phyloP scores from a whole-genome alignment of 2,113 vertebrate species.

The Phaetusa simplex region DNA sequence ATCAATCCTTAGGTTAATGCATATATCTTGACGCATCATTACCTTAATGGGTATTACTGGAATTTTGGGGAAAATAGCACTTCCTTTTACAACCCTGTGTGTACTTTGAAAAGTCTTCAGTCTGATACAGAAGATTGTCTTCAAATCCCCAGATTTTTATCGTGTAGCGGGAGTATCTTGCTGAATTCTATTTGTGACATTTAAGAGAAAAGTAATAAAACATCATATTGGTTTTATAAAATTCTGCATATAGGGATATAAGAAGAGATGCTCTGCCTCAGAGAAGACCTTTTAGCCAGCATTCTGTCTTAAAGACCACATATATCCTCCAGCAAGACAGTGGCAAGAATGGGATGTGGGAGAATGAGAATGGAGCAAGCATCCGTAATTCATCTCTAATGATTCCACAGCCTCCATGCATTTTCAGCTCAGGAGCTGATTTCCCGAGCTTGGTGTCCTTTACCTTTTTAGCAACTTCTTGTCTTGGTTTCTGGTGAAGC shows the following conservation, averaged over 20 bases:
- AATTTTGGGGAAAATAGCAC: not conserved
- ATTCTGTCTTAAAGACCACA: not conserved
- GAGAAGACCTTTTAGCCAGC: not conserved
- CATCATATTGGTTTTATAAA: not conserved
- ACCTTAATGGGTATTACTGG: not conserved
- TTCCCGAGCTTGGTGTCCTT: not conserved
- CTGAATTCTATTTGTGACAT: not conserved
- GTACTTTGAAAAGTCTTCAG: not conserved
- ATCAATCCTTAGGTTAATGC: not conserved
- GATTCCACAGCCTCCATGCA: not conserved
- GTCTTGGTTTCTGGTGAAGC: too few relatives aligned
- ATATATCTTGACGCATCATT: not conserved
- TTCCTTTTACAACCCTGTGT: not conserved
- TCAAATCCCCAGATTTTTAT: not conserved
- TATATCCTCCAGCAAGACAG: not conserved
- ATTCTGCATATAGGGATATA: not conserved
- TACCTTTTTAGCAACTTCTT: not conserved
- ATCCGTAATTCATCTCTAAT: not conserved
- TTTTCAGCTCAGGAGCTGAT: not conserved
- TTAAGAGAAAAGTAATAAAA: not conserved
- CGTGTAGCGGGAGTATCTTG: not conserved
- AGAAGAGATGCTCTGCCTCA: not conserved
- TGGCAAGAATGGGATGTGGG: not conserved
- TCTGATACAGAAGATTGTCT: not conserved
- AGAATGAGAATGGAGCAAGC: not conserved